Evolutionary conservation across 2,113 vertebrate species (phyloP), one percentile per base, ranked within the genome.

Genomic region (Myxocyprinus asiaticus): DNA sequence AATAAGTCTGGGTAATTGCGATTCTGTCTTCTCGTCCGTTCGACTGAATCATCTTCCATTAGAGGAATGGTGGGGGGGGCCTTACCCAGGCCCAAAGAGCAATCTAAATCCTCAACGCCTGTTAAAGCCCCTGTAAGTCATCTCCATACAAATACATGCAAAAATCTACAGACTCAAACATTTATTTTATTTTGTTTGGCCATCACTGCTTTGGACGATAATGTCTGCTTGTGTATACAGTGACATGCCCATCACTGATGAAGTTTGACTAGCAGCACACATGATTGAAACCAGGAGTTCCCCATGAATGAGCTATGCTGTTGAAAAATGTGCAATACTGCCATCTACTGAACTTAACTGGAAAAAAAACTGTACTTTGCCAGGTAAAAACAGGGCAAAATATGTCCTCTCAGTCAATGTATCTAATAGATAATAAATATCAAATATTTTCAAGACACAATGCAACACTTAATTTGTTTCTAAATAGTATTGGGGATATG

Each of bases 21-120:
- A 68, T 82, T 82, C 76, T 79, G 81, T 78, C 70, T 82, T 59
- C 70, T 73, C 76, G 71, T 72, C 70, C 64, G 68, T 82, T 82
- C 76, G 70, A 66, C 76, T 82, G 76, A 82, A 78, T 82, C 81
- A 82, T 82, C 56, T 82, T 82, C 81, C 81, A 82, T 82, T 82
- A 82, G 55, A 82, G 69, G 48, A 78, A 64, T 42, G 42, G 65
- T 67, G 81, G 81, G 76, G 22, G 81, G 76, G 76, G 8, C 9
- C 70, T 73, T 58, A 82, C 64, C 81, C 47, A 68, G 70, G 76
- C 76, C 76, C 76, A 73, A 78, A 82, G 76, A 82, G 76, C 81
- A 82, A 82, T 79, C 77, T 67, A 82, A 75, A 79, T 78, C 70
- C 69, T 74, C 76, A 59, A 78, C 64, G 69, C 81, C 70, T 79